These are phyloP conservation scores for Apteryx mantelli DNA, from an alignment of 2,113 vertebrate genomes.

Conservation along the genomic window DNA sequence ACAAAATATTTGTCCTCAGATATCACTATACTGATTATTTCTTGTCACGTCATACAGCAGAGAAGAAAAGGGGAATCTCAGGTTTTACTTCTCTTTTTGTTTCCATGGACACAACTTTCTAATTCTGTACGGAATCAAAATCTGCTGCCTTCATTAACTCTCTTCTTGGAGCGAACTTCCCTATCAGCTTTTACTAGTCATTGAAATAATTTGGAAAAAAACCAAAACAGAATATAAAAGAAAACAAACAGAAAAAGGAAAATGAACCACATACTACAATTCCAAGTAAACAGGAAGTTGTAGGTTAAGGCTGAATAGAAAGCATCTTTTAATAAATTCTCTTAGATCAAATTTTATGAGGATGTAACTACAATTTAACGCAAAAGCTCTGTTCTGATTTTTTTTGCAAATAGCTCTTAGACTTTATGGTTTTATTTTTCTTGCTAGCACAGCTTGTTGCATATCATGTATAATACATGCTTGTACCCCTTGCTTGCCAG, in stretches of 20 bases:
- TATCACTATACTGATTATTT: conserved; percentile 61
- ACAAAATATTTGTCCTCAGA: conserved; percentile 62
- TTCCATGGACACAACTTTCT: conserved; percentile 82
- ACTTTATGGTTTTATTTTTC: neutral
- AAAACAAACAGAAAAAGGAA: conserved; percentile 45
- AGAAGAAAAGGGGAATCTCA: conserved; percentile 65
- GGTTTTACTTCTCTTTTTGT: conserved; percentile 74
- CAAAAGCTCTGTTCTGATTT: conserved; percentile 16
- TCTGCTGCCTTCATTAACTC: conserved; percentile 75
- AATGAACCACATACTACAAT: conserved; percentile 38
- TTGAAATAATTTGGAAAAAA: conserved; percentile 64
- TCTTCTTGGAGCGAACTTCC: conserved; percentile 62
- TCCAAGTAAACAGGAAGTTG: conserved; percentile 9
- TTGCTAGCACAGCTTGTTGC: neutral
- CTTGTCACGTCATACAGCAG: conserved; percentile 1
- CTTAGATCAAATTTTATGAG: neutral
- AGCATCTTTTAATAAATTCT: conserved; percentile 11
- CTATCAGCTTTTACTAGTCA: conserved; percentile 65
- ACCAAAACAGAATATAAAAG: conserved; percentile 46
- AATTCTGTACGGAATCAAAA: conserved; percentile 73
- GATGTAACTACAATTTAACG: neutral
- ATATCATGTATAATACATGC: neutral
- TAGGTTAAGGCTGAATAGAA: conserved; percentile 20
- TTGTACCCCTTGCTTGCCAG: neutral
- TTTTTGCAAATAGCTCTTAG: neutral